Percentiles rank a stretch among this genome's conserved stretches.
Evolutionary conservation across 2,113 vertebrate genomes (phyloP).

Genomic region (Corydoras sp.): DNA sequence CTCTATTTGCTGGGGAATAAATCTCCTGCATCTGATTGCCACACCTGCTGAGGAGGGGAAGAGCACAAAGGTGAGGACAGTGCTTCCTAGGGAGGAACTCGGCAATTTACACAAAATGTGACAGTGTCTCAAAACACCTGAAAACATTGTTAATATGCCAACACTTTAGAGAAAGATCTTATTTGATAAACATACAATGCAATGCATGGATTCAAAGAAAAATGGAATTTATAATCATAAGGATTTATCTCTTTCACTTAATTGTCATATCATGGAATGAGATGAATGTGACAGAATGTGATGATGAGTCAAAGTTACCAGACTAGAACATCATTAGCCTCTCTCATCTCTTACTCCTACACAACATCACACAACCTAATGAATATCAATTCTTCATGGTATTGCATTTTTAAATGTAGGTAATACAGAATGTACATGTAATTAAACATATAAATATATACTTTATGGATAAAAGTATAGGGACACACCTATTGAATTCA

Average conservation of each 20-base stretch:
- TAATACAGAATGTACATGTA: too few relatives aligned
- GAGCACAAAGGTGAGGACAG: constrained; percentile 6
- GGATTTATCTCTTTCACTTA: not conserved
- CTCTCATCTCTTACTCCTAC: constrained; percentile 16
- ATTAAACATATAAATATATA: too few relatives aligned
- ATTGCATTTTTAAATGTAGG: too few relatives aligned
- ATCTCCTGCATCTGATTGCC: constrained; percentile 34
- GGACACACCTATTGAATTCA: too few relatives aligned
- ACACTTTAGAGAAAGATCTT: not conserved
- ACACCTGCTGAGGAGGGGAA: constrained; percentile 18
- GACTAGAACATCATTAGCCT: constrained; percentile 28
- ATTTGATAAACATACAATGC: not conserved
- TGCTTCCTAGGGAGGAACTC: not conserved
- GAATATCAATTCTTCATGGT: too few relatives aligned
- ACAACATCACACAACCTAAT: too few relatives aligned
- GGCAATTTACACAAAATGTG: constrained; percentile 12
- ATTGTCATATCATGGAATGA: constrained; percentile 9
- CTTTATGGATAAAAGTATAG: too few relatives aligned
- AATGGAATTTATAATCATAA: not conserved
- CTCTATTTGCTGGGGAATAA: constrained; percentile 38
- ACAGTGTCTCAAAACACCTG: not conserved
- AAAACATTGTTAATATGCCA: constrained; percentile 21
- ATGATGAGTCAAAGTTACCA: constrained; percentile 34
- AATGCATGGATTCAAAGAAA: not conserved
- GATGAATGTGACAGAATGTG: constrained; percentile 5